Evolutionary conservation across 2,888 invertebrate species (phyloP).

Genomic region (Xylocampa areola): DNA sequence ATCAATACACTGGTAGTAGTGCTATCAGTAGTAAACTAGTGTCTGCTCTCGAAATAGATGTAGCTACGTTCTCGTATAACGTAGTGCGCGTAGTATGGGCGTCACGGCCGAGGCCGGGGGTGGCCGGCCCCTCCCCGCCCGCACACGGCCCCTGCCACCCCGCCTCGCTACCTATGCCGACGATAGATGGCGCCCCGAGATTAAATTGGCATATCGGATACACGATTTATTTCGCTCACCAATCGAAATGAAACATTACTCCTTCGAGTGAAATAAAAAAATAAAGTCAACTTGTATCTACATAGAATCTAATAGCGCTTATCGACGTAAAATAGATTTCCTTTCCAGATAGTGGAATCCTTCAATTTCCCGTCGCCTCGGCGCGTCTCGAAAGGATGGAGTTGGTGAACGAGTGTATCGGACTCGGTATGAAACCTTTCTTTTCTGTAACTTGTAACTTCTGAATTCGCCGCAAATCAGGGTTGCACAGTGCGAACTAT

Average conservation of each 20-base stretch:
- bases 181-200: constrained; percentile 82
- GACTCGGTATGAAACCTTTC: constrained; percentile 57
- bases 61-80: constrained; percentile 70
- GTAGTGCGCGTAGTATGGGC: constrained; percentile 73
- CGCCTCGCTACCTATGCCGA: constrained; percentile 61
- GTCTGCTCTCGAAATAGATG: constrained; percentile 73
- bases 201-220: constrained; percentile 81
- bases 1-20: constrained; percentile 62
- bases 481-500: constrained; percentile 69
- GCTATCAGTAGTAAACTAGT: constrained; percentile 69
- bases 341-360: constrained; percentile 51
- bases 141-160: constrained; percentile 35
- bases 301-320: constrained; percentile 41
- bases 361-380: constrained; percentile 63
- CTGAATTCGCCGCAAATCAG: constrained; percentile 69
- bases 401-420: constrained; percentile 43
- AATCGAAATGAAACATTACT: constrained; percentile 70
- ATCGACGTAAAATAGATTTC: constrained; percentile 60
- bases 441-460: constrained; percentile 75
- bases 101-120: constrained; percentile 60
- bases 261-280: constrained; percentile 60
- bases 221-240: constrained; percentile 71
- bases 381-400: constrained; percentile 41
- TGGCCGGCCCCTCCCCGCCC: constrained; percentile 42
- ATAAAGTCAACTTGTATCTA: constrained; percentile 45